phyloP scores from a whole-genome alignment of 2,113 vertebrate species.

The Platichthys stellatus region DNA sequence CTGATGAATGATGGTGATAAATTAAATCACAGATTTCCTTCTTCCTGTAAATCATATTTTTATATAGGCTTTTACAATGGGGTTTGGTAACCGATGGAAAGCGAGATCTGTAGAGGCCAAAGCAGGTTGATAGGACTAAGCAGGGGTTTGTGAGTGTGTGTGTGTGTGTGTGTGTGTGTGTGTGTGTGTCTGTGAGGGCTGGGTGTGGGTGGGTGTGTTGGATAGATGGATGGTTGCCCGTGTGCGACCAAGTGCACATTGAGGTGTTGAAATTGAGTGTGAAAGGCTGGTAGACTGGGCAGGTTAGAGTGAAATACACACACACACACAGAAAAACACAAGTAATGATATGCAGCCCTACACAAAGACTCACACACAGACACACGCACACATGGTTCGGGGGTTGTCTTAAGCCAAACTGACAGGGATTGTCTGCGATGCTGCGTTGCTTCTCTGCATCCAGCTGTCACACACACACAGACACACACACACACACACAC shows the following conservation, averaged over 20 bases:
- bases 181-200: neutral
- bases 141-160: slow-evolving; percentile 15
- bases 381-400: slow-evolving; percentile 13
- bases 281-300: slow-evolving; percentile 37
- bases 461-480: slow-evolving; percentile 35
- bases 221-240: slow-evolving; percentile 15
- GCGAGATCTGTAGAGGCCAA: slow-evolving; percentile 50
- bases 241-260: slow-evolving; percentile 9
- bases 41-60: neutral
- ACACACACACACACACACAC: slow-evolving; percentile 3
- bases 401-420: slow-evolving; percentile 56
- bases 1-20: neutral
- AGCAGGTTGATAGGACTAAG: slow-evolving; percentile 40
- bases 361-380: slow-evolving; percentile 7
- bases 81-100: slow-evolving; percentile 42
- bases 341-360: neutral
- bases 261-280: slow-evolving; percentile 35
- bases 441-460: slow-evolving; percentile 34
- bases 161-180: slow-evolving; percentile 9
- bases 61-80: neutral
- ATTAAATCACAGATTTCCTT: neutral
- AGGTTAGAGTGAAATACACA: neutral
- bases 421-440: slow-evolving; percentile 44
- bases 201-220: slow-evolving; percentile 1
- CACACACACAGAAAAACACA: slow-evolving; percentile 4